These are phyloP conservation scores for Sylvicapra grimmia DNA, from an alignment of 2,113 vertebrate species.

Conservation along the genomic window DNA sequence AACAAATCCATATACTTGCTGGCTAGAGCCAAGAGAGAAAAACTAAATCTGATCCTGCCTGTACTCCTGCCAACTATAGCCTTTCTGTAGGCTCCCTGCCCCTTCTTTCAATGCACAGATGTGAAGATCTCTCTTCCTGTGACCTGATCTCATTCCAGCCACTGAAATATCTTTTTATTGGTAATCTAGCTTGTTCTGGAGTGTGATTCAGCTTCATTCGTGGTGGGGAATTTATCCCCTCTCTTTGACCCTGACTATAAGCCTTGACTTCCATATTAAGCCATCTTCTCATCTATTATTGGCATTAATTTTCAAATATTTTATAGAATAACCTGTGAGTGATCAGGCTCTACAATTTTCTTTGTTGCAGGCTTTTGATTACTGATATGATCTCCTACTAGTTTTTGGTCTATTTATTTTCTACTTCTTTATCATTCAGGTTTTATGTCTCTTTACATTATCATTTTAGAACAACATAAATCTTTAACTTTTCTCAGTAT, in stretches of 20 bases:
- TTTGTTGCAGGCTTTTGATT: neutral
- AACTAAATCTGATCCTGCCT: neutral
- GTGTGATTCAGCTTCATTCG: neutral
- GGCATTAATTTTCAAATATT: neutral
- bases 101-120: neutral
- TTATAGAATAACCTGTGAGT: neutral
- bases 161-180: neutral
- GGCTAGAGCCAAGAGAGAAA: neutral
- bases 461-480: neutral
- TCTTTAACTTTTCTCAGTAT: neutral
- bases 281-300: neutral
- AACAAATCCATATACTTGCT: neutral
- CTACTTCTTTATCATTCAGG: neutral
- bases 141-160: neutral
- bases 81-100: neutral
- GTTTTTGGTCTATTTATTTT: neutral
- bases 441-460: neutral
- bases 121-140: neutral
- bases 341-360: neutral
- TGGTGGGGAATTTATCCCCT: neutral
- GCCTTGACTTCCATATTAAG: neutral
- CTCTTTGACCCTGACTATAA: neutral
- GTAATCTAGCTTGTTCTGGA: neutral
- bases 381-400: neutral
- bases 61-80: accelerated